Conservation (phyloP, 2,888 invertebrate species). For the Eilema depressum region DNA sequence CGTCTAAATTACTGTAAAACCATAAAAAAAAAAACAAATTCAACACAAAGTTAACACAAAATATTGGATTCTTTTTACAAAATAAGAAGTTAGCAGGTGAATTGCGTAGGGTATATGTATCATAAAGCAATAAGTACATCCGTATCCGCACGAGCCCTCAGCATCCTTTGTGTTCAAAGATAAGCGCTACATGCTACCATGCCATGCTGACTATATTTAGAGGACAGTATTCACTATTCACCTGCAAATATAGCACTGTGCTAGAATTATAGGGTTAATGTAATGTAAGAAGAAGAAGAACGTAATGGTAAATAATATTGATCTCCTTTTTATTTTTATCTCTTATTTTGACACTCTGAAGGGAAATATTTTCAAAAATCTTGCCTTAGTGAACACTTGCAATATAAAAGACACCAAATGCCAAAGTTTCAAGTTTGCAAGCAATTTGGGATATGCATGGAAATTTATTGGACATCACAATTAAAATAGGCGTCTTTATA, state of each 20-base stretch:
- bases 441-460: not conserved
- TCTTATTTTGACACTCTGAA: too few relatives aligned
- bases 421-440: too few relatives aligned
- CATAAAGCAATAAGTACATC: slow-evolving; percentile 59
- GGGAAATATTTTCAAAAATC: too few relatives aligned
- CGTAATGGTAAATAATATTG: too few relatives aligned
- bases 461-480: not conserved
- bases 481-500: not conserved
- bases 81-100: slow-evolving; percentile 26
- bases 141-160: slow-evolving; percentile 49
- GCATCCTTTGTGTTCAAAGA: slow-evolving; percentile 45
- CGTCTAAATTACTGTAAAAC: not conserved
- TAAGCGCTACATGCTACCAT: slow-evolving; percentile 39
- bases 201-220: slow-evolving; percentile 35
- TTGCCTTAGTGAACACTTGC: too few relatives aligned
- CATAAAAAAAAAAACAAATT: too few relatives aligned
- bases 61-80: slow-evolving; percentile 15
- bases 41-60: not conserved
- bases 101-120: slow-evolving; percentile 35
- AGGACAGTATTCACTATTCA: slow-evolving; percentile 20
- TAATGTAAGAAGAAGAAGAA: not conserved
- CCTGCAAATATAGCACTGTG: not conserved
- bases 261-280: not conserved
- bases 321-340: too few relatives aligned
- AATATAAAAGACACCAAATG: too few relatives aligned